These are phyloP conservation scores for Vulpes lagopus DNA, from an alignment of 2,113 vertebrate genomes.

Conservation along the genomic window DNA sequence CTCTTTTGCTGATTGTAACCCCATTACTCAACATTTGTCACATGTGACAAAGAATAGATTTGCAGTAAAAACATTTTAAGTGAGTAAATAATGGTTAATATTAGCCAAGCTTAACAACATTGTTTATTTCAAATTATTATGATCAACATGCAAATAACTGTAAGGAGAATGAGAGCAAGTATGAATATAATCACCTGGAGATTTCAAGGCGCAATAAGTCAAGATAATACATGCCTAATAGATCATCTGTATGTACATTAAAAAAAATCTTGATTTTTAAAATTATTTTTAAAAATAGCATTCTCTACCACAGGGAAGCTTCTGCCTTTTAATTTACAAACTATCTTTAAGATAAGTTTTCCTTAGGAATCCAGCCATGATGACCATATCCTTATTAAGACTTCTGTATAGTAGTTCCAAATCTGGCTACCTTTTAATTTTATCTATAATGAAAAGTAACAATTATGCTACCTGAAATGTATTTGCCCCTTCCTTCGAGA, in stretches of 20 bases:
- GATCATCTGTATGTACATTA: not conserved
- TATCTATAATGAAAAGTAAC: constrained; percentile 46
- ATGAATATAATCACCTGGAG: not conserved
- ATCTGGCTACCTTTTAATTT: constrained; percentile 47
- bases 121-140: constrained; percentile 34
- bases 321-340: constrained; percentile 65
- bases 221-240: not conserved
- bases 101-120: not conserved
- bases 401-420: not conserved
- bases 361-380: constrained; percentile 21
- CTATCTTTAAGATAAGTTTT: constrained; percentile 44
- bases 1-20: not conserved
- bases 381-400: constrained; percentile 15
- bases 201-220: not conserved
- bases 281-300: constrained; percentile 41
- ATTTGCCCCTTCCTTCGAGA: constrained; percentile 62
- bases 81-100: not conserved
- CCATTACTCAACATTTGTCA: not conserved
- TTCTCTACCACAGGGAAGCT: not conserved
- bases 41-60: not conserved
- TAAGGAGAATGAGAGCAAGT: not conserved
- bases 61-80: not conserved
- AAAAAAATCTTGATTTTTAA: not conserved
- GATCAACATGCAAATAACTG: not conserved
- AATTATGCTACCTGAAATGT: constrained; percentile 55